phyloP scores from a whole-genome alignment of 1,140 invertebrate species.

The fruit fly (Drosophila melanogaster) region Release_6_plus_ISO1_MT NT_037436.4:3051001-3051500 shows the following conservation, averaged over 20 bases:
- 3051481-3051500: conserved; percentile 91
- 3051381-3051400: conserved; percentile 90
- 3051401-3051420: conserved; percentile 90
- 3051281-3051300: conserved; percentile 91
- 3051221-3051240: conserved; percentile 91
- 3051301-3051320: conserved; percentile 90
- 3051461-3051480: conserved; percentile 90
- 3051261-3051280: conserved; percentile 90
- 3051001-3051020: conserved; percentile 90
- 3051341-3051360: conserved; percentile 91
- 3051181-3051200: conserved; percentile 91
- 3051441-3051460: conserved; percentile 89
- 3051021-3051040: conserved; percentile 91
- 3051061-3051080: conserved; percentile 87
- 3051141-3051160: conserved; percentile 90
- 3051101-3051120: conserved; percentile 89
- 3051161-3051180: conserved; percentile 90
- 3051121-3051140: conserved; percentile 90
- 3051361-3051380: conserved; percentile 89
- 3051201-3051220: conserved; percentile 90
- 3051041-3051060: conserved; percentile 86
- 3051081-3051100: conserved; percentile 88
- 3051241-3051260: conserved; percentile 91
- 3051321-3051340: conserved; percentile 90
- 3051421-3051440: conserved; percentile 90